Evolutionary conservation across 2,888 invertebrate genomes (phyloP), one percentile per base, ranked within the genome.

Genomic region (Nomada ferruginata): DNA sequence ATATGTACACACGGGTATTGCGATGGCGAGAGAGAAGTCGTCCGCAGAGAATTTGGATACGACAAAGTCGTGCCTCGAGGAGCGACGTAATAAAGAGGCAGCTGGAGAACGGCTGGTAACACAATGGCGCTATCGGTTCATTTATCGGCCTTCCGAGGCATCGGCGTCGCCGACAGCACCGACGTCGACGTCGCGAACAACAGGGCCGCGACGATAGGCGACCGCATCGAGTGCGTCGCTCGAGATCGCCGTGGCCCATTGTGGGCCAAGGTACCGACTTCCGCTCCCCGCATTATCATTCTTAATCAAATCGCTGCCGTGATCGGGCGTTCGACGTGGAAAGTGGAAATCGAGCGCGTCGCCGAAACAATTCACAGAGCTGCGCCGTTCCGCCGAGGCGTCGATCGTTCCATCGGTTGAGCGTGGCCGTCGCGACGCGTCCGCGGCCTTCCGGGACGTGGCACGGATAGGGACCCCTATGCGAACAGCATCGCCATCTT

Each of bases 81-180:
- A 87, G 82, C 87, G 89, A 89, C 88, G 90, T 88, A 90, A 47
- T 11, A 47, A 91, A 92, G 70, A 60, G 92, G 90, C 91, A 18
- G 50, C 10, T 29, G 89, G 90, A 50, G 52, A 90, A 90, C 90
- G 92, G 87, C 85, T 23, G 69, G 83, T 79, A 88, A 92, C 68
- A 86, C 92, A 93, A 93, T 91, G 89, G 87, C 90, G 87, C 89
- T 93, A 93, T 93, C 93, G 91, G 88, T 92, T 93, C 93, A 93
- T 93, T 93, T 93, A 93, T 93, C 93, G 90, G 90, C 81, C 90
- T 90, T 91, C 92, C 91, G 91, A 84, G 84, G 79, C 85, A 86
- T 79, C 85, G 84, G 74, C 87, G 87, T 79, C 84, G 71, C 73
- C 63, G 70, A 78, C 81, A 69, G 74, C 85, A 77, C 79, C 88